phyloP scores from a whole-genome alignment of 2,797 vertebrate species.

The Manis pentadactyla region DNA sequence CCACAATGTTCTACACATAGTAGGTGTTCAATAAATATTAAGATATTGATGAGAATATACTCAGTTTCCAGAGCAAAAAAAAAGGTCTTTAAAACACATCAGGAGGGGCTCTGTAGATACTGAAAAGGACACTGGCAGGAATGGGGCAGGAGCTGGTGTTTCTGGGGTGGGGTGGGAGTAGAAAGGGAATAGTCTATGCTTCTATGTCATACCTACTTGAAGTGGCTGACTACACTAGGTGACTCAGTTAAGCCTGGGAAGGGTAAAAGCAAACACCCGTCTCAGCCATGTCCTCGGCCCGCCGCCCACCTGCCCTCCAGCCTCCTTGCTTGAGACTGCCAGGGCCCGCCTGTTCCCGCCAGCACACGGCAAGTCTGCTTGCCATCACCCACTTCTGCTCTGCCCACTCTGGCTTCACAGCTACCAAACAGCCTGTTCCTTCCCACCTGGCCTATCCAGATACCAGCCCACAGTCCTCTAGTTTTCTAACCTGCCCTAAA shows the following conservation, averaged over 20 bases:
- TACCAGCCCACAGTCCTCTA: background rate
- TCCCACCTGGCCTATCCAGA: background rate
- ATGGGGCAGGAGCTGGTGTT: background rate
- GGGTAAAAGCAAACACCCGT: background rate
- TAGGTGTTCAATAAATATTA: background rate
- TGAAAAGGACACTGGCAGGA: background rate
- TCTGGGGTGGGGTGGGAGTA: background rate
- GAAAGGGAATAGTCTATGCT: background rate
- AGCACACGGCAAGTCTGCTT: background rate
- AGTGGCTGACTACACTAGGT: rapidly evolving
- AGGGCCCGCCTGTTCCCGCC: background rate
- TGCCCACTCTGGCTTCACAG: background rate
- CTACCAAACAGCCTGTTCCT: background rate
- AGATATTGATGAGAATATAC: background rate
- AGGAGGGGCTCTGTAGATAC: background rate
- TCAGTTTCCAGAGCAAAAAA: background rate
- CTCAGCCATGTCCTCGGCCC: background rate
- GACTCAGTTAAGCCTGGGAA: background rate
- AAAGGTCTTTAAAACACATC: background rate
- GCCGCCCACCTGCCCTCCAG: background rate
- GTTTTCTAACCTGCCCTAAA: background rate
- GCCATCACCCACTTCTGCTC: background rate
- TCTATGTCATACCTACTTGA: background rate
- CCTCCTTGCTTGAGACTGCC: background rate
- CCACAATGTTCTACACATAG: background rate